A percentile compares a stretch with the other conserved stretches of the same genome.
These are phyloP conservation scores for Tubulanus polymorphus DNA, from an alignment of 2,888 invertebrate species.

Conservation along the genomic window DNA sequence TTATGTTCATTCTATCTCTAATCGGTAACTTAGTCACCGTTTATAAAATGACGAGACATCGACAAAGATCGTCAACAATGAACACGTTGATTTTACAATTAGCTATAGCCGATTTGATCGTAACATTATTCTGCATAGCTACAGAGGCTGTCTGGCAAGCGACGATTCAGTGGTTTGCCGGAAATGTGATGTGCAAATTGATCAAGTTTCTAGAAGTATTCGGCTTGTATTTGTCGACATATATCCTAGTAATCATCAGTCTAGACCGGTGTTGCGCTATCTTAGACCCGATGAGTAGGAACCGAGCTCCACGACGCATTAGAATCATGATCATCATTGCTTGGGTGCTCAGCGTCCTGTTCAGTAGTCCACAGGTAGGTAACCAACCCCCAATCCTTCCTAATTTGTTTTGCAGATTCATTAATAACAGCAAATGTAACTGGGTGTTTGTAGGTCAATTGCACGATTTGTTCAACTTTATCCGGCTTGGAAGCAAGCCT, in stretches of 20 bases:
- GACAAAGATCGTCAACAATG: conserved; percentile 51
- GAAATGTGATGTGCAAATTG: conserved; percentile 71
- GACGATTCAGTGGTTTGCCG: conserved; percentile 76
- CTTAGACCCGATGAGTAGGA: conserved; percentile 63
- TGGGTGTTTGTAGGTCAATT: too few species aligned
- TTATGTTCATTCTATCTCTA: conserved; percentile 70
- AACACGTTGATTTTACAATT: conserved; percentile 76
- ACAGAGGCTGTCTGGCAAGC: conserved; percentile 79
- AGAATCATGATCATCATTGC: conserved; percentile 60
- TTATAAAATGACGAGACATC: conserved; percentile 67
- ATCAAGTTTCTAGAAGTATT: conserved; percentile 80
- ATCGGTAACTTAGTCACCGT: conserved; percentile 74
- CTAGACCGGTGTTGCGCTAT: conserved; percentile 74
- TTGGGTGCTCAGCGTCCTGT: conserved; percentile 70
- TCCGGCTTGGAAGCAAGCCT: too few species aligned
- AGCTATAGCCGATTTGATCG: conserved; percentile 77
- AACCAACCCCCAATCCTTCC: too few species aligned
- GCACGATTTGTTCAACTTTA: too few species aligned
- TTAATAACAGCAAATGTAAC: too few species aligned
- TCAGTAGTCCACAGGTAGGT: conserved; percentile 78
- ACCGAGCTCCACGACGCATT: conserved; percentile 64
- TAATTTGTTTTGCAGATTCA: too few species aligned
- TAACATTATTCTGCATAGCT: conserved; percentile 75
- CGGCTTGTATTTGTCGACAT: conserved; percentile 76
- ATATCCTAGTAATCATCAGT: conserved; percentile 75